These are phyloP conservation scores for Enoplosus armatus DNA, from an alignment of 2,797 vertebrate species.

Conservation along the genomic window DNA sequence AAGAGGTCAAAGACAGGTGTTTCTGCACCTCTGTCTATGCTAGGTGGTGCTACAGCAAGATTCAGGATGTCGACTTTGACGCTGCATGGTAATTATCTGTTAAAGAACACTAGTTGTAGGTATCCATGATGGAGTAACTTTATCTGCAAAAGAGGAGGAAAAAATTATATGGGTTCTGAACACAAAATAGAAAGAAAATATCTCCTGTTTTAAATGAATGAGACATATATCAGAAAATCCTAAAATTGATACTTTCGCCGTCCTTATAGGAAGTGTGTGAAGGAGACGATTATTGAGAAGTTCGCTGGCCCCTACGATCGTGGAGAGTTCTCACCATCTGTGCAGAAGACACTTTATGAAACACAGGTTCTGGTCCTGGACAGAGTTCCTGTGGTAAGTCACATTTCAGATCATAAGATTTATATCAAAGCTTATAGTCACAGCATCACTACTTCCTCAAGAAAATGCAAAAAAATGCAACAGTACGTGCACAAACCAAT, in stretches of 20 bases:
- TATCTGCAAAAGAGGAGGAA: not conserved
- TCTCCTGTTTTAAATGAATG: not conserved
- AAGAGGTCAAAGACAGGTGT: constrained; percentile 90
- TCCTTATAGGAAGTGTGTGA: constrained; percentile 86
- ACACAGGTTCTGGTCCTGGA: constrained; percentile 88
- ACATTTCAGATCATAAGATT: not conserved
- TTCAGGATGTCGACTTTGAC: constrained; percentile 86
- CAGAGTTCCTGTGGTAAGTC: constrained; percentile 87
- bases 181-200: not conserved
- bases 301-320: constrained; percentile 92
- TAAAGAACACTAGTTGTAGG: not conserved
- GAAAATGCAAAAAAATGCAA: not conserved
- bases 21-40: constrained; percentile 92
- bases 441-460: not conserved
- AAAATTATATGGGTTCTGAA: not conserved
- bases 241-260: not conserved
- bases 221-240: not conserved
- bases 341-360: constrained; percentile 95
- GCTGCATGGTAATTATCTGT: constrained; percentile 87
- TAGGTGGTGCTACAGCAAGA: constrained; percentile 90
- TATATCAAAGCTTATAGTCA: not conserved
- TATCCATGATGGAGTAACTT: not conserved
- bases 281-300: constrained; percentile 89
- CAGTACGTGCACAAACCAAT: not conserved
- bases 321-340: constrained; percentile 93